Conservation (phyloP, 2,888 invertebrate genomes). For the Philereme vetulata region DNA sequence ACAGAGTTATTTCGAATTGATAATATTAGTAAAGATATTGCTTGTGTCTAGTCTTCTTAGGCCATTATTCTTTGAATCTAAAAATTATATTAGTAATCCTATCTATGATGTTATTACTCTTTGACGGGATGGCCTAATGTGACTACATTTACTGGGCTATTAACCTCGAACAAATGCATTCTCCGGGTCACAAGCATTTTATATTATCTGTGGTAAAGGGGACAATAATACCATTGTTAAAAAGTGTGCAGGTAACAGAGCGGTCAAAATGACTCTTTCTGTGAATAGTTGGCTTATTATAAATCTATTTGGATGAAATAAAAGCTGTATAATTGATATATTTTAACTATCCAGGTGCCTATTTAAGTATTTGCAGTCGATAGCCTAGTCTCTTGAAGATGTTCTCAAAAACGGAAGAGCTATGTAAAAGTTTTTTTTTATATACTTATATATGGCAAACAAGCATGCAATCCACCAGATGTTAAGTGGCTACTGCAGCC, state of each 20-base stretch:
- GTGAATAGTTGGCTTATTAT: slow-evolving; percentile 18
- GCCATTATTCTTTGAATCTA: no score
- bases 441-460: no score
- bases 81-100: no score
- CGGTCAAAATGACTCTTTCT: slow-evolving; percentile 20
- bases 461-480: no score
- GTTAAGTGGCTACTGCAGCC: no score
- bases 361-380: no score
- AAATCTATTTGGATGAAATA: slow-evolving; percentile 12
- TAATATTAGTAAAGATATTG: no score
- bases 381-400: no score
- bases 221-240: slow-evolving; percentile 9
- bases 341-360: neutral
- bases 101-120: neutral
- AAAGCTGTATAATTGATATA: neutral
- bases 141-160: slow-evolving; percentile 13
- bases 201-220: slow-evolving; percentile 10
- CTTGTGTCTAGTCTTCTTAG: no score
- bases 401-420: no score
- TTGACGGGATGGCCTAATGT: slow-evolving; percentile 6
- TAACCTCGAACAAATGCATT: slow-evolving; percentile 14
- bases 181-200: neutral
- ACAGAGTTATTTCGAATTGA: no score
- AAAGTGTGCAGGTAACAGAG: slow-evolving; percentile 22
- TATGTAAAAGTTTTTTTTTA: no score